phyloP scores from a whole-genome alignment of 2,113 vertebrate genomes.

The Psilopogon haemacephalus region DNA sequence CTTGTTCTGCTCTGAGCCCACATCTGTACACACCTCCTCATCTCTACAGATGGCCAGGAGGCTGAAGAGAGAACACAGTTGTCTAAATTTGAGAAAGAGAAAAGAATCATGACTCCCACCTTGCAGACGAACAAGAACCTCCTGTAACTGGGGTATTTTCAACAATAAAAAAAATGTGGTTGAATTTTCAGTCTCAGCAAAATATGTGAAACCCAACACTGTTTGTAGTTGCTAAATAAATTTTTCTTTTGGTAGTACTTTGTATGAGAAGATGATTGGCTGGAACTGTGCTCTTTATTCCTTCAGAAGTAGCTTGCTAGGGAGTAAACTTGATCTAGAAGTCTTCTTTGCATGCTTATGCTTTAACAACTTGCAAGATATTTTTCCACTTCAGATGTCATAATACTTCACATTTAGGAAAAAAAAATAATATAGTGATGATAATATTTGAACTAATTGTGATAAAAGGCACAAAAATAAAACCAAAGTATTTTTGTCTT shows the following conservation, averaged over 20 bases:
- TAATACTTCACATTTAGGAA: not conserved
- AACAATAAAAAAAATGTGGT: not conserved
- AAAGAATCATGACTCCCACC: slow-evolving; percentile 66
- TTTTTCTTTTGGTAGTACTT: not conserved
- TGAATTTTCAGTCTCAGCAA: not conserved
- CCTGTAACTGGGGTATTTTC: not conserved
- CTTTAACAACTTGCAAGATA: not conserved
- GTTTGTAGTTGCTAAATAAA: not conserved
- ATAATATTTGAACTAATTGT: not conserved
- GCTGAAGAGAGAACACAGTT: slow-evolving; percentile 65
- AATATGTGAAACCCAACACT: not conserved
- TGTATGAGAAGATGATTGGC: not conserved
- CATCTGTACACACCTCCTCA: slow-evolving; percentile 68
- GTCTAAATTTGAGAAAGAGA: slow-evolving; percentile 62
- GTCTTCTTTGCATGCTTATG: not conserved
- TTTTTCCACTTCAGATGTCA: not conserved
- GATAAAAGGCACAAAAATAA: slow-evolving; percentile 5
- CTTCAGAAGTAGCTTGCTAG: not conserved
- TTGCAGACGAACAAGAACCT: slow-evolving; percentile 31
- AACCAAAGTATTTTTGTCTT: not conserved
- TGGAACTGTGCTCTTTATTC: not conserved
- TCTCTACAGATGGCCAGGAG: slow-evolving; percentile 67
- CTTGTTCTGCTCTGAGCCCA: slow-evolving; percentile 60
- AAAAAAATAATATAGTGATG: not conserved
- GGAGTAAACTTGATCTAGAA: not conserved